Conservation (phyloP, 2,797 vertebrate species). For the Paramormyrops hopkinsi region DNA sequence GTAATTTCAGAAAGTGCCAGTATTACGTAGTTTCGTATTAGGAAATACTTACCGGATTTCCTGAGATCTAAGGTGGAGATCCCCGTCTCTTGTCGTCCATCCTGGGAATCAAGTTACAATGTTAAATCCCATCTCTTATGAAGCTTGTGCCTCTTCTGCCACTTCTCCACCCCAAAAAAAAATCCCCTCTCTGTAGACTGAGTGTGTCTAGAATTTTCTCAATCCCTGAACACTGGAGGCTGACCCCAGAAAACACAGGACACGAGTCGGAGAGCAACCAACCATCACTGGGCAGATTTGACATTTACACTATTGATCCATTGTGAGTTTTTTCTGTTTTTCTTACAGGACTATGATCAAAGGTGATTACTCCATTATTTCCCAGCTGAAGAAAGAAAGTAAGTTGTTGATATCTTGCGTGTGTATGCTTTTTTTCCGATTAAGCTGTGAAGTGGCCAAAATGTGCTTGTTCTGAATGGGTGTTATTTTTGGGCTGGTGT, state of each 20-base stretch:
- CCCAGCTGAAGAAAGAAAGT: conserved; percentile 83
- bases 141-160: background rate
- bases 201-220: background rate
- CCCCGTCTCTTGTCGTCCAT: background rate
- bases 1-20: background rate
- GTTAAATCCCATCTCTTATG: background rate
- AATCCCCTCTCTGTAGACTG: background rate
- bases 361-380: conserved; percentile 93
- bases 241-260: background rate
- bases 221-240: background rate
- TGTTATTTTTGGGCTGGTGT: background rate
- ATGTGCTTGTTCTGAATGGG: background rate
- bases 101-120: background rate
- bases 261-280: background rate
- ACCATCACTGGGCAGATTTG: background rate
- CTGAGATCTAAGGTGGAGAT: background rate
- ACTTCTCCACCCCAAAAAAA: background rate
- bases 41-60: background rate
- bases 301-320: background rate
- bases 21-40: background rate
- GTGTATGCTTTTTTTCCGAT: background rate
- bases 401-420: conserved; percentile 47
- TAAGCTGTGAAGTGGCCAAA: background rate
- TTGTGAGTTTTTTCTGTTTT: conserved; percentile 26
- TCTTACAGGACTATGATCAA: conserved; percentile 86